Base-by-base conservation (phyloP, 2,797 vertebrate species). In the Sparus aurata region DNA sequence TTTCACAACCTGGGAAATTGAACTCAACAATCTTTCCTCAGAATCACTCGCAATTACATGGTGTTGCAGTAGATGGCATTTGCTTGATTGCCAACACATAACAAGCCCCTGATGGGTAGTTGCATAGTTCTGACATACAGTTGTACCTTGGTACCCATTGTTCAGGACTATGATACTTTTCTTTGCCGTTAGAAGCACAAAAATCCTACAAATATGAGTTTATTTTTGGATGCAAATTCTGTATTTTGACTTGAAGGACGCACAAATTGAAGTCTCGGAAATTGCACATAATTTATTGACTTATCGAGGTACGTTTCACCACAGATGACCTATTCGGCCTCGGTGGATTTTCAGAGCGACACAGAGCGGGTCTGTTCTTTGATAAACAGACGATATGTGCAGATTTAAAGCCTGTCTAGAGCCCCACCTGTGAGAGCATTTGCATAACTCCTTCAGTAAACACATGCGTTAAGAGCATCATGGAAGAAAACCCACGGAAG, bases 361-460 rank as follows among this genome's bases (percentile, higher is more conserved):
- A 25, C 30, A 23, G 46, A 23, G 30, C 63, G 30, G 3, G 18
- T 43, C 41, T 58, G 22, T 69, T 45, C 12, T 61, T 2, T 52
- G 13, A 27, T 41, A 4, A 9, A 2, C 12, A 25, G 1, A 17
- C 4, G 46, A 3, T 49, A 45, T 25, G 12, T 46, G 30, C 60
- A 57, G 50, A 43, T 47, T 68, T 54, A 57, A 67, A 34, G 43
- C 25, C 59, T 12, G 57, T 15, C 46, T 17, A 34, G 12, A 46
- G 9, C 55, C 11, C n/a, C 69, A 50, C 63, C 50, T 58, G 23
- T 73, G 49, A 52, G 62, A 47, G 46, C 73, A 50, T 68, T 73
- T 65, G 6, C 22, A 15, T 18, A 77, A 69, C 65, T 73, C 55
- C 41, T 69, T 77, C 41, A 15, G 38, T 77, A 77, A 82, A 87